Evolutionary conservation across 2,888 invertebrate genomes (phyloP).

Genomic region (Cenopis cana): DNA sequence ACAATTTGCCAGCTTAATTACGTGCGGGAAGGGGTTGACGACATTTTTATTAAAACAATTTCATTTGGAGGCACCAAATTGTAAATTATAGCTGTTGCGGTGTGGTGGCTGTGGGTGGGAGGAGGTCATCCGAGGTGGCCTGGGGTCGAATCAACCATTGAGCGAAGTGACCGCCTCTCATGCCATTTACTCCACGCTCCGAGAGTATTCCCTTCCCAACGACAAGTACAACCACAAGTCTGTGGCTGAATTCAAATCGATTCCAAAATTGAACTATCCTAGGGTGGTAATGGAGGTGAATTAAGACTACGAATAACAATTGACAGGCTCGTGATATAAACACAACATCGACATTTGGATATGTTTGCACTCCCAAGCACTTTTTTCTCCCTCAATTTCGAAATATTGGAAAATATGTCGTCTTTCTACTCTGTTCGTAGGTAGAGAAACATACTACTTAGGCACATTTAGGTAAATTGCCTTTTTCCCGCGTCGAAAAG

Average conservation of each 20-base stretch:
- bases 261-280: slow-evolving; percentile 19
- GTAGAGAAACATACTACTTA: too few relatives aligned
- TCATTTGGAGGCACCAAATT: slow-evolving; percentile 30
- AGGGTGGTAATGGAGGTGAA: neutral
- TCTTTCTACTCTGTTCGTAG: too few relatives aligned
- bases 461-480: too few relatives aligned
- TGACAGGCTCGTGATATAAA: too few relatives aligned
- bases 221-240: slow-evolving; percentile 26
- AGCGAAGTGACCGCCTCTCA: slow-evolving; percentile 48
- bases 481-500: neutral
- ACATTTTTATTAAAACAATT: slow-evolving; percentile 42
- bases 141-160: slow-evolving; percentile 44
- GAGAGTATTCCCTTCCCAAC: slow-evolving; percentile 48
- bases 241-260: slow-evolving; percentile 22
- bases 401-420: too few relatives aligned
- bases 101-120: slow-evolving; percentile 21
- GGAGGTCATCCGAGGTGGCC: slow-evolving; percentile 28
- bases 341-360: too few relatives aligned
- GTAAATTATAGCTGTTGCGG: slow-evolving; percentile 35
- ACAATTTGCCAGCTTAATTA: slow-evolving; percentile 33
- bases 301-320: neutral
- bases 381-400: too few relatives aligned
- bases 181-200: slow-evolving; percentile 52
- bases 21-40: slow-evolving; percentile 23
- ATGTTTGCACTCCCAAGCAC: too few relatives aligned